Evolutionary conservation across 64 coral and sea anemone species (phyloP).

Genomic region (Anthopleura sola): DNA sequence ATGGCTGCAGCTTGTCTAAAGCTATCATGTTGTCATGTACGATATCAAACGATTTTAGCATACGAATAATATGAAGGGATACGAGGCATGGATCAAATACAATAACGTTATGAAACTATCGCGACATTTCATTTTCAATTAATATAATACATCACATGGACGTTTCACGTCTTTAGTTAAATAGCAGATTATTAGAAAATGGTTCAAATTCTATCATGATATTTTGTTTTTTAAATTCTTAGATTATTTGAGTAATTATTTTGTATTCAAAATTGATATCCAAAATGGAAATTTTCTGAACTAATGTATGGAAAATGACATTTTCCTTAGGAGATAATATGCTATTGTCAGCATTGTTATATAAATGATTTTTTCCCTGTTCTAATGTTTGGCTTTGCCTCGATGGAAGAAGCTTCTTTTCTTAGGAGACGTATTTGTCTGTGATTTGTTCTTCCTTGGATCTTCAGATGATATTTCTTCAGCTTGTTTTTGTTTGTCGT

Average conservation of each 20-base stretch:
- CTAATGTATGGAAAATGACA: too few species aligned
- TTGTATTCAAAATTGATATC: not conserved
- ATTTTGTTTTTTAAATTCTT: not conserved
- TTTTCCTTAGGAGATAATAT: too few species aligned
- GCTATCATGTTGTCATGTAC: too few species aligned
- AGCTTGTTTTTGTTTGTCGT: not conserved
- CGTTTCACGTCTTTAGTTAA: not conserved
- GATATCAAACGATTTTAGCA: too few species aligned
- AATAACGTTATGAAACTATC: not conserved
- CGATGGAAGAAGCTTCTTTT: conserved; percentile 34
- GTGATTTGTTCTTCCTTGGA: not conserved
- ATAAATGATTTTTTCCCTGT: not conserved
- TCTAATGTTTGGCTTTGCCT: conserved; percentile 16
- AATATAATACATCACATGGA: not conserved
- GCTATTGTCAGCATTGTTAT: too few species aligned
- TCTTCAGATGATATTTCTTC: conserved; percentile 6
- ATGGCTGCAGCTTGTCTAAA: too few species aligned
- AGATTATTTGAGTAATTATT: not conserved
- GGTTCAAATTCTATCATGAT: not conserved
- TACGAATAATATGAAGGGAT: too few species aligned
- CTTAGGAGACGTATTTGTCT: conserved; percentile 6
- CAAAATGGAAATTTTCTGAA: not conserved
- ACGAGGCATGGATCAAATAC: too few species aligned
- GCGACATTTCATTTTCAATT: not conserved
- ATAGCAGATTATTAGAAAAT: not conserved